Percentiles rank a stretch among this genome's conserved stretches.
phyloP scores from a whole-genome alignment of 2,888 invertebrate species.

The Cheilosia variabilis region DNA sequence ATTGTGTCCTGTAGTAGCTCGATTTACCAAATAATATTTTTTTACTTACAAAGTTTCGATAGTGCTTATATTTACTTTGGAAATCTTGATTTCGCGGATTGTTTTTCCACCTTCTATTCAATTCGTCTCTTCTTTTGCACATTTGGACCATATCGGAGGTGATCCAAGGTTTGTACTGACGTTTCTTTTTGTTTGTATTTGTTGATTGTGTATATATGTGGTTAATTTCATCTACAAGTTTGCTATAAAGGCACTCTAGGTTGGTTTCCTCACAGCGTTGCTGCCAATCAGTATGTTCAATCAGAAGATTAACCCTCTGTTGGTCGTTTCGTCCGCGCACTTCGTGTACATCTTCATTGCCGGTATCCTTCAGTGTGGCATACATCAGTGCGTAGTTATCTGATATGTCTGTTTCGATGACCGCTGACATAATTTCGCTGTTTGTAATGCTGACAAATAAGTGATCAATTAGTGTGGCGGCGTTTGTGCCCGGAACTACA shows the following conservation, averaged over 20 bases:
- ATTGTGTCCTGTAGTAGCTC: conserved; percentile 10
- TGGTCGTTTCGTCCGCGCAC: conserved; percentile 12
- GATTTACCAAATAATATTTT: background rate
- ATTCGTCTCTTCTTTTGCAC: conserved; percentile 13
- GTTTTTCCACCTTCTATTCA: conserved; percentile 31
- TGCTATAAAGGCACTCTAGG: conserved; percentile 16
- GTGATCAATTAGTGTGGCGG: background rate
- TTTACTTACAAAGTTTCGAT: conserved; percentile 19
- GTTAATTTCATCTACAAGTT: conserved; percentile 10
- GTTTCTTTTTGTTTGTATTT: conserved; percentile 12
- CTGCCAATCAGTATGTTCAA: conserved; percentile 27
- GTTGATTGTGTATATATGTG: conserved; percentile 3
- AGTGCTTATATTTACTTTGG: background rate
- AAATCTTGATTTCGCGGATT: conserved; percentile 3
- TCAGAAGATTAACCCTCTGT: conserved; percentile 20
- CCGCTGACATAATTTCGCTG: background rate
- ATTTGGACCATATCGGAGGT: conserved; percentile 1
- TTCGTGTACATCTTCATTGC: background rate
- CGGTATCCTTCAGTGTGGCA: conserved; percentile 15
- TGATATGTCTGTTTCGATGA: conserved; percentile 30
- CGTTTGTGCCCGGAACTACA: conserved; percentile 2
- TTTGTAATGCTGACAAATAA: conserved; percentile 7
- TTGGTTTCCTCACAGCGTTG: conserved; percentile 3
- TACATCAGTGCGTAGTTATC: conserved; percentile 24
- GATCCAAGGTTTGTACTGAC: conserved; percentile 18